Conservation (phyloP, 2,888 invertebrate genomes). For the Ischnura elegans region DNA sequence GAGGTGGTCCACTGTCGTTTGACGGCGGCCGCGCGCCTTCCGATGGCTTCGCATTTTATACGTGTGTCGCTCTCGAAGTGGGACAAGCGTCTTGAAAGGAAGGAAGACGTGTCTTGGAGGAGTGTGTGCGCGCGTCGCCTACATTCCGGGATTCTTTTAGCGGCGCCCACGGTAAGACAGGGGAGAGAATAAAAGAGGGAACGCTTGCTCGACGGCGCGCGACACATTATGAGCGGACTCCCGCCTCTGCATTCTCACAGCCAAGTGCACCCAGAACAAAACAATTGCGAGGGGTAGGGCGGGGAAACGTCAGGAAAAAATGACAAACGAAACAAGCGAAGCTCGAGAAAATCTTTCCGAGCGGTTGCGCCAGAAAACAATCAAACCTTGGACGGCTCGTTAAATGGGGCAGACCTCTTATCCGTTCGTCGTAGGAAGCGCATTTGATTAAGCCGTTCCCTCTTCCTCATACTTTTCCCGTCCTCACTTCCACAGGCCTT, state of each 20-base stretch:
- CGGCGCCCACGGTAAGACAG: background rate
- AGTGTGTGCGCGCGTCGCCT: background rate
- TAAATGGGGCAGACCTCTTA: constrained; percentile 48
- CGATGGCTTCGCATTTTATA: no score
- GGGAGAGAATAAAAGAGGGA: no score
- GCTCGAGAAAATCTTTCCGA: constrained; percentile 1
- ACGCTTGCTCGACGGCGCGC: no score
- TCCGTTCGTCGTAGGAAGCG: constrained; percentile 33
- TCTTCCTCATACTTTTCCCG: background rate
- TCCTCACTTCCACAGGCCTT: background rate
- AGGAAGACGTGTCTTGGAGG: background rate
- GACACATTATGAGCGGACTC: no score
- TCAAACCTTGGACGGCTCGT: constrained; percentile 58
- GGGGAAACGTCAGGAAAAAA: background rate
- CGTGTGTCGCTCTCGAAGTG: background rate
- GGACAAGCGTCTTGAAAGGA: constrained; percentile 38
- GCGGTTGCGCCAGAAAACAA: constrained; percentile 38
- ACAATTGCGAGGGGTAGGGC: background rate
- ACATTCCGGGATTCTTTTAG: constrained; percentile 26
- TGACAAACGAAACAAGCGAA: background rate
- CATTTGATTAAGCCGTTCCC: constrained; percentile 60
- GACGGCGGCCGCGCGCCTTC: background rate
- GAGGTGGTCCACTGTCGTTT: background rate
- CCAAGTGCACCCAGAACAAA: no score
- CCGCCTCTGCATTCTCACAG: no score